These are phyloP conservation scores for Batillaria attramentaria DNA, from an alignment of 1,140 invertebrate species.

Conservation along the genomic window DNA sequence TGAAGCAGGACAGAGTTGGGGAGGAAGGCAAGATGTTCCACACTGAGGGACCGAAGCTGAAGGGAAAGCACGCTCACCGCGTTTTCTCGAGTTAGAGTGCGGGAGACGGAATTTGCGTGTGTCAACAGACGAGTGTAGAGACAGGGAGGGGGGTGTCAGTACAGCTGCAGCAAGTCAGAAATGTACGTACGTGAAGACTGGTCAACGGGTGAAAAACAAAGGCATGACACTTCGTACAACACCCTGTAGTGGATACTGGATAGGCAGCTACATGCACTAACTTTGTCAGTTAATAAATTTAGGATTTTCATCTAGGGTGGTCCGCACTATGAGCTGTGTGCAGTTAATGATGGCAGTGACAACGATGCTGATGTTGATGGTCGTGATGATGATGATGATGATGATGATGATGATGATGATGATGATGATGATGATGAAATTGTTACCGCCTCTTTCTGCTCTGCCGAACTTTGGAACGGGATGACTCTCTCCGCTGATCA, in stretches of 20 bases:
- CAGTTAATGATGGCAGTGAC: neutral
- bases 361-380: conserved; percentile 4
- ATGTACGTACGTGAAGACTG: too few species aligned
- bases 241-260: too few species aligned
- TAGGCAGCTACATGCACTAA: neutral
- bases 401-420: conserved; percentile 7
- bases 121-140: neutral
- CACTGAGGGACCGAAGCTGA: neutral
- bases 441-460: too few species aligned
- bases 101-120: neutral
- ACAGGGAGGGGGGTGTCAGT: too few species aligned
- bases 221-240: too few species aligned
- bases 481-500: neutral
- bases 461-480: too few species aligned
- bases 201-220: too few species aligned
- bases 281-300: neutral
- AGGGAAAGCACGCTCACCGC: neutral
- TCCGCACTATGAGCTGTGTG: neutral
- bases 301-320: neutral
- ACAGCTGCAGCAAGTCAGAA: too few species aligned
- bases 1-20: neutral
- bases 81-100: neutral
- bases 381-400: conserved; percentile 34
- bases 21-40: neutral
- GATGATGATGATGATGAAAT: neutral